Evolutionary conservation across 2,888 invertebrate species (phyloP).

Genomic region (Lochmaea crataegi): DNA sequence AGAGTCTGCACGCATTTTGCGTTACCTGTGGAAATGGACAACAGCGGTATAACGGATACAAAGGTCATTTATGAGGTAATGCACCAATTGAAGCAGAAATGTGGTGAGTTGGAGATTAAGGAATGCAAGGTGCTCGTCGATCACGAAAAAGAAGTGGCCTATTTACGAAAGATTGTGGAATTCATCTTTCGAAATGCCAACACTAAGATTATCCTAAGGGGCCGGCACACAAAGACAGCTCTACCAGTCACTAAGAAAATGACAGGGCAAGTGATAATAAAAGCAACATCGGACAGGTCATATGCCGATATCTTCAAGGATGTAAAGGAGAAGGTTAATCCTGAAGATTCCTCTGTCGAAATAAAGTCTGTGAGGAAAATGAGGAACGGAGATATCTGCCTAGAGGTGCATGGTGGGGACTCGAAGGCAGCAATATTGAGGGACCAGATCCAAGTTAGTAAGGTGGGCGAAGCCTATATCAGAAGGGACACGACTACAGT

Average conservation of each 20-base stretch:
- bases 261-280: background rate
- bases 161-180: background rate
- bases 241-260: background rate
- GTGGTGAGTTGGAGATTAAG: background rate
- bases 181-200: background rate
- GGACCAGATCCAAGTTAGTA: background rate
- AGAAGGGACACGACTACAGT: background rate
- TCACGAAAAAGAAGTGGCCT: background rate
- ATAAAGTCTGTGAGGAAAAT: background rate
- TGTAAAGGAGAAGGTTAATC: background rate
- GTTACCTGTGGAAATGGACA: background rate
- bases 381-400: background rate
- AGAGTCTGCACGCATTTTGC: conserved; percentile 2
- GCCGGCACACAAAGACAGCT: background rate
- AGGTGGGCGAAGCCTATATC: background rate
- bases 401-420: background rate
- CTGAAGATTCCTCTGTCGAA: background rate
- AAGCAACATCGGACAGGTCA: background rate
- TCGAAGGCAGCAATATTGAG: background rate
- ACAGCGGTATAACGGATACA: conserved; percentile 4
- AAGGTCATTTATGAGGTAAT: background rate
- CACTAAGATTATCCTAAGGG: background rate
- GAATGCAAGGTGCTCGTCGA: background rate
- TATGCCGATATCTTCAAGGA: background rate
- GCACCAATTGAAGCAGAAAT: background rate